phyloP scores from a whole-genome alignment of 2,113 vertebrate genomes.

The Haplotaxodon microlepis region DNA sequence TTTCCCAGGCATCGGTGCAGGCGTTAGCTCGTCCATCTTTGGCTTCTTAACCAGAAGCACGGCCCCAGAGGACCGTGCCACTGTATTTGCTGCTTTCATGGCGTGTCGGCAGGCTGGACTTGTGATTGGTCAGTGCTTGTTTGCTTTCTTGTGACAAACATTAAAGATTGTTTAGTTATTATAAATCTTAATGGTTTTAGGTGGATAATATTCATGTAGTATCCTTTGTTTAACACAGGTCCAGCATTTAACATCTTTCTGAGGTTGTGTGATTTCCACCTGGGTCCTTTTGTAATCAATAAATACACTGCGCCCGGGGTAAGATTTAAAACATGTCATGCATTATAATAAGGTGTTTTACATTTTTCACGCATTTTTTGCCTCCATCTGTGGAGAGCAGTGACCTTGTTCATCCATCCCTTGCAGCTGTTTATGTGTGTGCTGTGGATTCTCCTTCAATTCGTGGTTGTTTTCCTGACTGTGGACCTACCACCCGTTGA shows the following conservation, averaged over 20 bases:
- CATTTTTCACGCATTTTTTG: background rate
- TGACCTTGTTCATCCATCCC: background rate
- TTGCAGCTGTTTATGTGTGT: constrained; percentile 79
- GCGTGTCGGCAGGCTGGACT: constrained; percentile 79
- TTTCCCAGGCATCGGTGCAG: constrained; percentile 72
- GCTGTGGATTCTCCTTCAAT: constrained; percentile 76
- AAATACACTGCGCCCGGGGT: constrained; percentile 81
- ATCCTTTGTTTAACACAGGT: constrained; percentile 48
- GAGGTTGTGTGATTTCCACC: constrained; percentile 72
- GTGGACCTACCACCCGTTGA: constrained; percentile 62
- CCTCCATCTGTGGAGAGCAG: background rate
- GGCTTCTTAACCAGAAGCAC: constrained; percentile 73
- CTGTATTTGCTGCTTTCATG: constrained; percentile 78
- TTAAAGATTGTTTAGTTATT: background rate
- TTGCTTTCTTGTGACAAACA: background rate
- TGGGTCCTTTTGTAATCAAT: constrained; percentile 77
- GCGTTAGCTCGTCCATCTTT: constrained; percentile 78
- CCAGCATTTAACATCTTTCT: constrained; percentile 81
- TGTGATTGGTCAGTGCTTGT: constrained; percentile 70
- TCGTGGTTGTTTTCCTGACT: constrained; percentile 73
- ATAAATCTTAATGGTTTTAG: background rate
- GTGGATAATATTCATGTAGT: background rate
- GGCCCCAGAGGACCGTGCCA: constrained; percentile 68
- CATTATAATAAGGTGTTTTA: background rate
- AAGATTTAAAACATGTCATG: constrained; percentile 10